Evolutionary conservation across 2,888 invertebrate species (phyloP), one percentile per base, ranked within the genome.

Genomic region (Rhimphoctona megacephalus): DNA sequence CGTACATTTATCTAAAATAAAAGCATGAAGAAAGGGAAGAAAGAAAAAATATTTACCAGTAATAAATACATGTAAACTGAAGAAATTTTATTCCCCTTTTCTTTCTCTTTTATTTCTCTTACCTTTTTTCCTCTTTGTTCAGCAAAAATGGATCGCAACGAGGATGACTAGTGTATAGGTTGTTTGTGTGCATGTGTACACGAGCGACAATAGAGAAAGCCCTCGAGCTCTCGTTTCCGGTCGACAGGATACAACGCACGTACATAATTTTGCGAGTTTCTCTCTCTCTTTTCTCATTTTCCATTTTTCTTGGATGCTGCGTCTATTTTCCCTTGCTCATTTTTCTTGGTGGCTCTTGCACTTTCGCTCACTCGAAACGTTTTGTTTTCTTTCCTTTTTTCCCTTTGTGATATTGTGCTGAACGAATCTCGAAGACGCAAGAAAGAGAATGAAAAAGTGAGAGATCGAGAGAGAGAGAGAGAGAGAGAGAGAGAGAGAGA

Each of bases 211-310:
- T 84, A 39, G 84, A 74, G 43, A 74, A 74, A 74, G 80, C 61
- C 79, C 80, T 84, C 79, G 79, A 74, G 79, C 74, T 25, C 80
- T 80, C 84, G 79, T 84, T 84, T 84, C 80, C 61, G 79, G 84
- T 80, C 61, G 78, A 79, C 73, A 83, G 79, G 79, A 79, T 73
- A 73, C 79, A 67, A 73, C 73, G 69, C 76, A 81, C 81, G 85
- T 46, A 77, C 70, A 64, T 78, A 81, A 76, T 77, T 77, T 52
- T 67, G 14, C 57, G 14, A 52, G 30, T 64, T 19, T 72, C 70
- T 22, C 39, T 74, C 72, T 36, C 49, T 64, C 64, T 36, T 66
- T 30, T 49, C n/a, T 57, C 66, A 30, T 43, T 73, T 25, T 61
- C 72, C 61, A 61, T 30, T 30, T 30, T 61, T 30, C 61, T 61